Percentiles rank a stretch among this genome's conserved stretches.
Evolutionary conservation across 2,888 invertebrate genomes (phyloP).

Genomic region (Philaethria dido): DNA sequence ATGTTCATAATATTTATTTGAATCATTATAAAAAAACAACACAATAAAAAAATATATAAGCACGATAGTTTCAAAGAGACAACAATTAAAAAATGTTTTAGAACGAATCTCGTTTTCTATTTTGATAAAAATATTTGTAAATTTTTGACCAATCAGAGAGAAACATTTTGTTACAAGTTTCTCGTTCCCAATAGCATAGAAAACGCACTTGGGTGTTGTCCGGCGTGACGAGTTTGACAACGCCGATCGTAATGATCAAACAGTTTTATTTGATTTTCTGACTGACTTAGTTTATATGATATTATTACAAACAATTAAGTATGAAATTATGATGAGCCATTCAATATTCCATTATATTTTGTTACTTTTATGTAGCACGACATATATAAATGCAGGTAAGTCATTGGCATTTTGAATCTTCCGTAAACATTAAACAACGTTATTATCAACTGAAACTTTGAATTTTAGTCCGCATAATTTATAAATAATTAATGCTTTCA

Average conservation of each 20-base stretch:
- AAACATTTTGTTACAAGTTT: neutral
- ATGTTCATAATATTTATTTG: neutral
- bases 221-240: conserved; percentile 66
- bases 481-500: neutral
- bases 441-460: conserved; percentile 4
- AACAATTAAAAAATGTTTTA: neutral
- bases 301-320: conserved; percentile 48
- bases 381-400: conserved; percentile 72
- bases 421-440: conserved; percentile 32
- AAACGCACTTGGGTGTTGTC: conserved; percentile 74
- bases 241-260: conserved; percentile 78
- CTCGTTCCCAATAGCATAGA: conserved; percentile 29
- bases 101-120: conserved; percentile 13
- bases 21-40: neutral
- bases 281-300: conserved; percentile 51
- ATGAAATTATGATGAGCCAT: conserved; percentile 81
- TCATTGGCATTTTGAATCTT: conserved; percentile 42
- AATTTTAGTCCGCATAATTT: conserved; percentile 1
- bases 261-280: conserved; percentile 65
- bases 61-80: no score
- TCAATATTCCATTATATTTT: conserved; percentile 71
- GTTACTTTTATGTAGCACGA: conserved; percentile 70
- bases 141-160: neutral
- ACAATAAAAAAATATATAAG: neutral
- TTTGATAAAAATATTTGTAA: neutral